A percentile compares a stretch with the other conserved stretches of the same genome.
phyloP scores from a whole-genome alignment of 2,888 invertebrate genomes.

The Rhamphomyia laevipes region DNA sequence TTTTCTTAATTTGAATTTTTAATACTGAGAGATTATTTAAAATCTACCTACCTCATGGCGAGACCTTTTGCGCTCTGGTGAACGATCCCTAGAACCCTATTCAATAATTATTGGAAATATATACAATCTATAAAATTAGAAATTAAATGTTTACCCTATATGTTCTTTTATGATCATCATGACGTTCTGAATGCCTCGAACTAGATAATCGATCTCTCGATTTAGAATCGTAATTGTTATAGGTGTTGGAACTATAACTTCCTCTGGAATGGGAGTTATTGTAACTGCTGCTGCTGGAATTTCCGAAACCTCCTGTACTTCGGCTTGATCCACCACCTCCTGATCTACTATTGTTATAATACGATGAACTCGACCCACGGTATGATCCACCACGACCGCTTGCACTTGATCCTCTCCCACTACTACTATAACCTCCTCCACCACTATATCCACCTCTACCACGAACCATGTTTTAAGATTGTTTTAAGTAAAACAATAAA shows the following conservation, averaged over 20 bases:
- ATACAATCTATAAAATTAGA: neutral
- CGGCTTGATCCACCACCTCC: neutral
- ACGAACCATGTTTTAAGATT: no score
- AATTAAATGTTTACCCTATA: conserved; percentile 24
- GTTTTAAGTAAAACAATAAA: no score
- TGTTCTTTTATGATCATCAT: conserved; percentile 29
- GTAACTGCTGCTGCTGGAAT: conserved; percentile 25
- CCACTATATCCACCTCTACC: conserved; percentile 24
- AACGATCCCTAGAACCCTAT: conserved; percentile 31
- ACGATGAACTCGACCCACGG: conserved; percentile 23
- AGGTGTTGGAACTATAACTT: conserved; percentile 17
- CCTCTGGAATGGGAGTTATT: conserved; percentile 12
- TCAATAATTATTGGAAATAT: conserved; percentile 17
- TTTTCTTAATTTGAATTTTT: no score
- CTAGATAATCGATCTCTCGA: conserved; percentile 25
- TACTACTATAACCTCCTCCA: conserved; percentile 13
- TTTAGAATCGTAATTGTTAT: conserved; percentile 23
- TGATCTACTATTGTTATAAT: conserved; percentile 21
- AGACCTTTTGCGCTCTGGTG: conserved; percentile 32
- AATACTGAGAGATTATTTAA: neutral
- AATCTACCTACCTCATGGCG: conserved; percentile 33
- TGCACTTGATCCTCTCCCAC: conserved; percentile 25
- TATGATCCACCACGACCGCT: conserved; percentile 24
- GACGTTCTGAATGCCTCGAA: conserved; percentile 22
- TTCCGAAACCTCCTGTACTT: conserved; percentile 25